Base-by-base conservation (phyloP, 2,113 vertebrate genomes). In the Pseudopipra pipra region DNA sequence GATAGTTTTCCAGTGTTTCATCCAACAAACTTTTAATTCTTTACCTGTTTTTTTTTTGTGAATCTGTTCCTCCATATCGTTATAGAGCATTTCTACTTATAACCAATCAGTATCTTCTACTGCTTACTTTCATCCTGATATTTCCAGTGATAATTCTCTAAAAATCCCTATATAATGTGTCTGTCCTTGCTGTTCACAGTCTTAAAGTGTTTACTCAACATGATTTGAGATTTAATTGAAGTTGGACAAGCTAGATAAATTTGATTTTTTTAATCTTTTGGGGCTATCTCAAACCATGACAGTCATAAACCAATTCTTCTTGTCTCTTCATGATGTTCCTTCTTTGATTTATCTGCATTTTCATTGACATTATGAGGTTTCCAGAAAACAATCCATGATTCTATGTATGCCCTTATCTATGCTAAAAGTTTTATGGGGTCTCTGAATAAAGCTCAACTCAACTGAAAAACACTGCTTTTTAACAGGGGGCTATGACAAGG, bases 341-440 rank as follows among this genome's bases (percentile, higher is more conserved):
- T 20, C 52, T 86, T 87, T 91, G 37, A 85, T 80, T 87, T 85
- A 79, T 77, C 13, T 83, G 23, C 55, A 80, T 62, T 95, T 96
- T 90, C 41, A 67, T 43, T 83, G 55, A 59, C 12, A 5, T 73
- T 37, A 76, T 56, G 17, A 83, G 35, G 30, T 77, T 90, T 70
- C 66, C 55, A 77, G 43, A 58, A 91, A 80, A 71, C 37, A 80
- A 23, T 33, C 3, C 41, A 73, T 33, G 20, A 73, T 46, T 87
- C 46, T 83, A 1, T 10, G 6, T 59, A 54, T 58, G 44, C 25
- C 14, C 5, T 85, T 77, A 63, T 41, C 35, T 43, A 61, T 66
- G n/a, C 15, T 44, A 46, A 39, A 85, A 79, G 27, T 59, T 73
- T 37, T 55, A 77, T 12, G 31, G 33, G 13, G 22, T 61, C 39